Base-by-base conservation (phyloP, 2,797 vertebrate genomes). In the Pipistrellus pipistrellus region DNA sequence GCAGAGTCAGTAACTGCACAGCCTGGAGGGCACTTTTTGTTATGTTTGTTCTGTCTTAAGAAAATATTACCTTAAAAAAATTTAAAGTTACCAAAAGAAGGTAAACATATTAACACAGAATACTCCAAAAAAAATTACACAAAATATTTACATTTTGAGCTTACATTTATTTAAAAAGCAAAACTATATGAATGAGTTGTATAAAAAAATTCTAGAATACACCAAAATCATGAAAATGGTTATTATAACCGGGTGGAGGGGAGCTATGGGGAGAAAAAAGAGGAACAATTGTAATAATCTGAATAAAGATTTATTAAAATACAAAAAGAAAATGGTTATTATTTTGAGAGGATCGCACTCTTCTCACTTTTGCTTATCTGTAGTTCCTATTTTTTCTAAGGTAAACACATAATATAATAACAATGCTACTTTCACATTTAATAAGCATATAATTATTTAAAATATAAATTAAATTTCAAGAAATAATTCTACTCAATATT, bases 301-400 rank as follows among this genome's bases (percentile, higher is more conserved):
- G 44, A 44, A 44, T 44, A 44, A 44, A 44, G 44, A 44, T 44
- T 10, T 44, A 44, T 44, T 44, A 44, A 44, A 44, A 44, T 44
- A 44, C 10, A 44, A 44, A 44, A 44, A 44, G 32, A 90, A 93
- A 94, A 64, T 41, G 12, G 15, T 20, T 66, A 69, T 62, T 85
- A 92, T 66, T 92, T 71, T 75, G 32, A 68, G 18, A 82, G 66
- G 15, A n/a, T 69, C 3, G 30, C 95, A 68, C 91, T 84, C 9
- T 76, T 72, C 8, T 72, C 30, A 89, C 51, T 90, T 75, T 53
- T 85, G 76, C 10, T 75, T 76, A 48, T 78, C 30, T 93, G 13
- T 53, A 92, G 88, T 89, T 95, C 75, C 57, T 32, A 69, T 48
- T 93, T 90, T 82, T 90, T 12, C 77, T 81, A 9, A 94, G 85